Evolutionary conservation across 2,888 invertebrate genomes (phyloP).

Genomic region (Agrochola macilenta): DNA sequence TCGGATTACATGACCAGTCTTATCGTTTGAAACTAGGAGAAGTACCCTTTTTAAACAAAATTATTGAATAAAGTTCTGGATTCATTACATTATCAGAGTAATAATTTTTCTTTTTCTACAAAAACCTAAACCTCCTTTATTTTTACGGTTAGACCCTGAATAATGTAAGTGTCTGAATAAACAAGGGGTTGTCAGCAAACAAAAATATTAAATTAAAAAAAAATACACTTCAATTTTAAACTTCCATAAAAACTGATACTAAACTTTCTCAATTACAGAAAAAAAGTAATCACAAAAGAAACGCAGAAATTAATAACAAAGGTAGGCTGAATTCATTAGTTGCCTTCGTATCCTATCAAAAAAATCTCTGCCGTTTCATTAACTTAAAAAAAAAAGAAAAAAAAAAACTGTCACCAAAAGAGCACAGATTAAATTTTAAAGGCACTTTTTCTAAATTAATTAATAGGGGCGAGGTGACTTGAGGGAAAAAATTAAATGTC

Average conservation of each 20-base stretch:
- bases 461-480: constrained; percentile 84
- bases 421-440: constrained; percentile 89
- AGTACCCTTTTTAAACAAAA: background rate
- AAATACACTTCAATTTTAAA: constrained; percentile 41
- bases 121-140: background rate
- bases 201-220: constrained; percentile 10
- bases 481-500: constrained; percentile 89
- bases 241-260: constrained; percentile 34
- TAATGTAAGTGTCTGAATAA: background rate
- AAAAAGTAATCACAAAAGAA: constrained; percentile 63
- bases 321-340: constrained; percentile 78
- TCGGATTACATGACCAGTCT: background rate
- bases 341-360: constrained; percentile 79
- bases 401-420: constrained; percentile 84
- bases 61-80: background rate
- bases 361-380: constrained; percentile 88
- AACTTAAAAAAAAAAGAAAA: constrained; percentile 73
- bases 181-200: background rate
- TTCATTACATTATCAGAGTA: background rate
- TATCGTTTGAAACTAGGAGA: background rate
- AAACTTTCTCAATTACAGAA: constrained; percentile 67
- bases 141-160: background rate
- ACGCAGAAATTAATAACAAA: constrained; percentile 74
- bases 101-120: background rate
- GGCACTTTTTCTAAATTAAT: constrained; percentile 88